A percentile compares a stretch with the other conserved stretches of the same genome.
Evolutionary conservation across 2,797 vertebrate species (phyloP).

Genomic region (Sphaeramia orbicularis): DNA sequence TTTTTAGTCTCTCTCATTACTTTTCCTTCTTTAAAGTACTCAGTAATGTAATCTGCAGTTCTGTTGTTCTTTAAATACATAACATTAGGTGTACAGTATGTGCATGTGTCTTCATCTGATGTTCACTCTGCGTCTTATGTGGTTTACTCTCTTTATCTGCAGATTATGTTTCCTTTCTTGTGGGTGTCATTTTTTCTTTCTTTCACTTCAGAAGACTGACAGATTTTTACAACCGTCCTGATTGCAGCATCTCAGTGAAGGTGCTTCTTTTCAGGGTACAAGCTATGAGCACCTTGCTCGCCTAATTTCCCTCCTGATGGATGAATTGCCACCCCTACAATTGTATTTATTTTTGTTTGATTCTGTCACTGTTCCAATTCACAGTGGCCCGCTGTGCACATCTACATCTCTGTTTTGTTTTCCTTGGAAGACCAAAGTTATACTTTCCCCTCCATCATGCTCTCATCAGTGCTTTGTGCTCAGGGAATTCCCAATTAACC

Average conservation of each 20-base stretch:
- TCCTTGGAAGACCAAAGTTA: conserved; percentile 73
- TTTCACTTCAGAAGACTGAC: conserved; percentile 33
- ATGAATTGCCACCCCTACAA: conserved; percentile 53
- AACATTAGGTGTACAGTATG: neutral
- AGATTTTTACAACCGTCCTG: conserved; percentile 11
- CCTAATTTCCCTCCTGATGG: conserved; percentile 63
- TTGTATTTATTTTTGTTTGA: conserved; percentile 66
- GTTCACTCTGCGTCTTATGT: conserved; percentile 20
- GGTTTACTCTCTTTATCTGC: conserved; percentile 1
- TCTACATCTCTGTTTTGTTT: conserved; percentile 77
- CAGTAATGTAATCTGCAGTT: conserved; percentile 38
- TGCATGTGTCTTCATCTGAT: conserved; percentile 20
- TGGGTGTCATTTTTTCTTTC: conserved; percentile 2
- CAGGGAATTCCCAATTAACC: conserved; percentile 84
- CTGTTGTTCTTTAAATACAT: conserved; percentile 27
- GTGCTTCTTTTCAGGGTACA: conserved; percentile 19
- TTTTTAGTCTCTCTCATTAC: conserved; percentile 53
- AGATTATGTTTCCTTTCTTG: conserved; percentile 11
- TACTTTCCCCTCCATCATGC: conserved; percentile 73
- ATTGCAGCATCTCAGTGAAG: conserved; percentile 32
- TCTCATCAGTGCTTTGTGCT: conserved; percentile 70
- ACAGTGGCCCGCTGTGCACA: conserved; percentile 71
- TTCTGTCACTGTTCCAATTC: conserved; percentile 66
- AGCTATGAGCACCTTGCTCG: conserved; percentile 28
- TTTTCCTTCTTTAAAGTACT: conserved; percentile 34